phyloP scores from a whole-genome alignment of 2,888 invertebrate species.

The Argyresthia albistria region DNA sequence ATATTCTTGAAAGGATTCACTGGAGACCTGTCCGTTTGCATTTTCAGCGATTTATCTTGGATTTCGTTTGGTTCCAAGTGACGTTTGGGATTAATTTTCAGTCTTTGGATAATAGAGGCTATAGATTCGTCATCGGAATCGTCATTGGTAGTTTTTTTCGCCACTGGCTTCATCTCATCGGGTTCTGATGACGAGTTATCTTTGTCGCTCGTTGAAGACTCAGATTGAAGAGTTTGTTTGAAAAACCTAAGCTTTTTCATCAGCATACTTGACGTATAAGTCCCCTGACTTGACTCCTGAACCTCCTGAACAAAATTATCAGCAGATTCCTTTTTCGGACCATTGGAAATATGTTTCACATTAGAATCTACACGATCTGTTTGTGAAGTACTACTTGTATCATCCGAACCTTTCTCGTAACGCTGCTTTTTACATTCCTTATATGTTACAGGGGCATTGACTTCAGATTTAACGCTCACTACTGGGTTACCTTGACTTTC shows the following conservation, averaged over 20 bases:
- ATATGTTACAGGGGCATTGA: slow-evolving; percentile 12
- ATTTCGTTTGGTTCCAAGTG: no score
- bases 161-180: slow-evolving; percentile 9
- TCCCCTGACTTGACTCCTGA: background rate
- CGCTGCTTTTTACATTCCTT: background rate
- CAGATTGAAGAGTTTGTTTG: background rate
- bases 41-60: no score
- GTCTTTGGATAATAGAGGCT: background rate
- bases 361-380: background rate
- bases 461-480: slow-evolving; percentile 22
- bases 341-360: background rate
- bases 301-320: background rate
- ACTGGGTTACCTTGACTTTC: slow-evolving; percentile 13
- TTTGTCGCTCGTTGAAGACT: no score
- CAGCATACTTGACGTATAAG: background rate
- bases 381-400: background rate
- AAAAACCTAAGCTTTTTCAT: background rate
- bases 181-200: no score
- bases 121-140: slow-evolving; percentile 26
- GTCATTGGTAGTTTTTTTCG: slow-evolving; percentile 12
- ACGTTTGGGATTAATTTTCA: background rate
- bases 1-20: slow-evolving; percentile 52
- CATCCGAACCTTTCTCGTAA: background rate
- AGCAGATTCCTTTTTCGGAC: background rate
- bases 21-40: slow-evolving; percentile 10